A percentile compares a stretch with the other conserved stretches of the same genome.
These are phyloP conservation scores for Hippocampus abdominalis DNA, from an alignment of 2,113 vertebrate species.

Conservation along the genomic window DNA sequence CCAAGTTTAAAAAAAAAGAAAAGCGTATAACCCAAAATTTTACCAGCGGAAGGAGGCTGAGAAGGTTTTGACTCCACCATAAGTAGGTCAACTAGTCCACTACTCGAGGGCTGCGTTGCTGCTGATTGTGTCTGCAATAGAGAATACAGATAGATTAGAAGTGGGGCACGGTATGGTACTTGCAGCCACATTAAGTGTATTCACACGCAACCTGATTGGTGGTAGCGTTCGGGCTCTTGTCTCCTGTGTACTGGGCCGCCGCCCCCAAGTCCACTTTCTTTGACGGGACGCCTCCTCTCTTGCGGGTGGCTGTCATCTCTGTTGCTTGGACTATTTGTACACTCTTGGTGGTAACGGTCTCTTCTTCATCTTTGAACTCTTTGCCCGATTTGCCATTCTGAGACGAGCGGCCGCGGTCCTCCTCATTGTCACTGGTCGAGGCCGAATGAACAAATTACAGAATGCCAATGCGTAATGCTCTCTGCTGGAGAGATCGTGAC, in stretches of 20 bases:
- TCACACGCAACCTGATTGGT: constrained; percentile 73
- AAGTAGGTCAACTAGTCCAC: constrained; percentile 82
- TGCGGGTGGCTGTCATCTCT: constrained; percentile 89
- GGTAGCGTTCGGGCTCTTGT: constrained; percentile 73
- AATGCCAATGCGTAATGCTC: neutral
- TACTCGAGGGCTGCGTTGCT: constrained; percentile 72
- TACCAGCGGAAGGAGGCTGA: constrained; percentile 75
- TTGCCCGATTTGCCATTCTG: constrained; percentile 77
- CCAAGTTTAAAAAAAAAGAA: neutral
- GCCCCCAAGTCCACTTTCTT: constrained; percentile 95
- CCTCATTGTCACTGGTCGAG: constrained; percentile 83
- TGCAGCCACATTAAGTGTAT: neutral
- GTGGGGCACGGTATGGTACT: neutral
- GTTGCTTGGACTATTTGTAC: constrained; percentile 90
- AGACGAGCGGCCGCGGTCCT: constrained; percentile 74
- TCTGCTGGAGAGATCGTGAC: neutral
- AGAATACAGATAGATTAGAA: constrained; percentile 4
- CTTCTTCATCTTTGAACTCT: constrained; percentile 96
- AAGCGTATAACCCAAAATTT: neutral
- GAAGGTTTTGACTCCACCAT: constrained; percentile 76
- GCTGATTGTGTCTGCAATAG: constrained; percentile 51
- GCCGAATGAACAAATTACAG: neutral
- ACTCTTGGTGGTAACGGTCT: constrained; percentile 91
- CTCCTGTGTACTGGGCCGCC: constrained; percentile 91
- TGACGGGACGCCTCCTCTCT: constrained; percentile 85